These are phyloP conservation scores for Gallinago stenura DNA, from an alignment of 2,797 vertebrate genomes.

Conservation along the genomic window DNA sequence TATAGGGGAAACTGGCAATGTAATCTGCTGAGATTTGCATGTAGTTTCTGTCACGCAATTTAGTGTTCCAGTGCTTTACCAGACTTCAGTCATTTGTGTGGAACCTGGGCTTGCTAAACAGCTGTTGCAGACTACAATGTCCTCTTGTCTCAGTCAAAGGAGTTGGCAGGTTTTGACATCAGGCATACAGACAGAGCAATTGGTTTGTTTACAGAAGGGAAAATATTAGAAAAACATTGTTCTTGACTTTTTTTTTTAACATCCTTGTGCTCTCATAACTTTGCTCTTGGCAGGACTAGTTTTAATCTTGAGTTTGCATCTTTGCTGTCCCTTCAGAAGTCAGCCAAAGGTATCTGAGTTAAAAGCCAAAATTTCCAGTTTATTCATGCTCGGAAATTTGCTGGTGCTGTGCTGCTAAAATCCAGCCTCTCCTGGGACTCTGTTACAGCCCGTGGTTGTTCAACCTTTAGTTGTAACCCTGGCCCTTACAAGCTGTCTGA, in stretches of 20 bases:
- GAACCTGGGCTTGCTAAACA: neutral
- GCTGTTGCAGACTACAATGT: neutral
- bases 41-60: neutral
- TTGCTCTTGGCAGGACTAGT: neutral
- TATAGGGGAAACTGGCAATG: neutral
- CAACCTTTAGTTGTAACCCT: neutral
- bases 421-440: neutral
- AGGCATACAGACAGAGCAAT: neutral
- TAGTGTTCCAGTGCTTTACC: neutral
- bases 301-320: slow-evolving; percentile 1
- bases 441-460: neutral
- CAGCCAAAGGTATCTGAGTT: neutral
- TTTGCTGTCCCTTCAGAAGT: neutral
- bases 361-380: neutral
- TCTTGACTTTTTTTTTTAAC: neutral
- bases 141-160: neutral
- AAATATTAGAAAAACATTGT: neutral
- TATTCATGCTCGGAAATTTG: neutral
- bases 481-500: neutral
- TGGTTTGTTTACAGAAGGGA: neutral
- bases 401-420: neutral
- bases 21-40: neutral
- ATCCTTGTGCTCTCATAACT: neutral
- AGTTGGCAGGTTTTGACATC: neutral
- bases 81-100: neutral